Conservation (phyloP, 2,113 vertebrate species). For the Caretta caretta region DNA sequence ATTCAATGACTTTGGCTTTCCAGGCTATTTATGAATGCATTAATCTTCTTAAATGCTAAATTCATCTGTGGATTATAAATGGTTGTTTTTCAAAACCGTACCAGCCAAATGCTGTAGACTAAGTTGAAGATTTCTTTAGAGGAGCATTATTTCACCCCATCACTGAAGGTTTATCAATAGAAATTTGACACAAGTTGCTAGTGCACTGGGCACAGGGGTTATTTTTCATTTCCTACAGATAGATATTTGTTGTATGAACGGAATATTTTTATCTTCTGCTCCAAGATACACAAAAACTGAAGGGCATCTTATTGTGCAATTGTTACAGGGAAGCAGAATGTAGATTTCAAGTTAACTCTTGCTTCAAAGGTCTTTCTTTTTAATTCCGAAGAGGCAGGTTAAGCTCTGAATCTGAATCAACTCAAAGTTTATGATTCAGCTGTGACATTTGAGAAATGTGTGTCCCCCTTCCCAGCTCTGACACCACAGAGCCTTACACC, state of each 20-base stretch:
- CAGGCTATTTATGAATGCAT: conserved; percentile 82
- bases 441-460: conserved; percentile 1
- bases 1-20: conserved; percentile 76
- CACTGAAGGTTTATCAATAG: conserved; percentile 42
- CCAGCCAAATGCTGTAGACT: conserved; percentile 60
- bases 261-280: background rate
- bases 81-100: conserved; percentile 70
- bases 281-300: background rate
- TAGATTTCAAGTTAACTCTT: conserved; percentile 41
- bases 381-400: conserved; percentile 22
- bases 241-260: background rate
- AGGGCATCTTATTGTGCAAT: background rate
- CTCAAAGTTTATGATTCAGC: conserved; percentile 20
- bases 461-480: too few relatives aligned
- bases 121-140: conserved; percentile 58
- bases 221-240: conserved; percentile 5
- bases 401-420: conserved; percentile 26
- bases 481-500: too few relatives aligned
- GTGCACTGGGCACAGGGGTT: background rate
- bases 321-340: background rate
- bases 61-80: conserved; percentile 74
- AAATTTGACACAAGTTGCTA: conserved; percentile 42
- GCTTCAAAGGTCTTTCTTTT: conserved; percentile 39
- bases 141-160: conserved; percentile 44
- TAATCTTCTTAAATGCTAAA: conserved; percentile 83